Evolutionary conservation across 2,888 invertebrate species (phyloP).

Genomic region (Protonemura montana): DNA sequence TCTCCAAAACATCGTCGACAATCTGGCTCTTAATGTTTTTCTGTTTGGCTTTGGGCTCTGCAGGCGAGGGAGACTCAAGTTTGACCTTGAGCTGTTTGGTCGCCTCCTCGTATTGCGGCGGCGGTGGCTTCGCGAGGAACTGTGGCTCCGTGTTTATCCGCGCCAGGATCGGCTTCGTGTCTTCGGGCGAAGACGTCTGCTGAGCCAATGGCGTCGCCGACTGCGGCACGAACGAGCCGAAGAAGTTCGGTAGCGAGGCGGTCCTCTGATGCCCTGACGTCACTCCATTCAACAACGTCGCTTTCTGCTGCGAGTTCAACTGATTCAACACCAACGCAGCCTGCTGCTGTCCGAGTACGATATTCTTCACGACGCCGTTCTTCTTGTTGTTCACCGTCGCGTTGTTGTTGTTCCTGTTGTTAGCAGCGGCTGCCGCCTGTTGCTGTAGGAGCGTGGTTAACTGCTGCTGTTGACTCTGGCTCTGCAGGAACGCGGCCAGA

Average conservation of each 20-base stretch:
- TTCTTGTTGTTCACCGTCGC: conserved; percentile 43
- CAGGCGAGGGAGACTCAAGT: conserved; percentile 48
- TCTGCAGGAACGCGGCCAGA: conserved; percentile 61
- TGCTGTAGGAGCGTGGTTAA: conserved; percentile 54
- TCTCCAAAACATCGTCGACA: conserved; percentile 92
- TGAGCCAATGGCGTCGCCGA: conserved; percentile 30
- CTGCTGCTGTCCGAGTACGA: conserved; percentile 49
- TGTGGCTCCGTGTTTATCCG: conserved; percentile 56
- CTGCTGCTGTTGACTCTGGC: conserved; percentile 54
- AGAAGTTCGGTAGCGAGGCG: conserved; percentile 68
- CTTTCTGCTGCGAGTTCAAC: conserved; percentile 49
- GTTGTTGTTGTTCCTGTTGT: conserved; percentile 47
- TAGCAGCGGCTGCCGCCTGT: conserved; percentile 50
- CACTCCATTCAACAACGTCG: conserved; percentile 36
- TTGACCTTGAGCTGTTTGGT: conserved; percentile 65
- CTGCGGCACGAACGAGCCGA: conserved; percentile 56
- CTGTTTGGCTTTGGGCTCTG: conserved; percentile 27
- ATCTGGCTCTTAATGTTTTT: conserved; percentile 73
- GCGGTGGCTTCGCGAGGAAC: conserved; percentile 63
- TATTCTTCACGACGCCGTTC: conserved; percentile 44
- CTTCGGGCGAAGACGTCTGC: conserved; percentile 30
- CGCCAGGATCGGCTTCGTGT: conserved; percentile 55
- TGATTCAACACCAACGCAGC: conserved; percentile 51
- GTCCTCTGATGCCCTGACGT: conserved; percentile 56
- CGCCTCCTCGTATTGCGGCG: conserved; percentile 77